Evolutionary conservation across 2,113 vertebrate genomes (phyloP), one percentile per base, ranked within the genome.

Genomic region (Vidua macroura): DNA sequence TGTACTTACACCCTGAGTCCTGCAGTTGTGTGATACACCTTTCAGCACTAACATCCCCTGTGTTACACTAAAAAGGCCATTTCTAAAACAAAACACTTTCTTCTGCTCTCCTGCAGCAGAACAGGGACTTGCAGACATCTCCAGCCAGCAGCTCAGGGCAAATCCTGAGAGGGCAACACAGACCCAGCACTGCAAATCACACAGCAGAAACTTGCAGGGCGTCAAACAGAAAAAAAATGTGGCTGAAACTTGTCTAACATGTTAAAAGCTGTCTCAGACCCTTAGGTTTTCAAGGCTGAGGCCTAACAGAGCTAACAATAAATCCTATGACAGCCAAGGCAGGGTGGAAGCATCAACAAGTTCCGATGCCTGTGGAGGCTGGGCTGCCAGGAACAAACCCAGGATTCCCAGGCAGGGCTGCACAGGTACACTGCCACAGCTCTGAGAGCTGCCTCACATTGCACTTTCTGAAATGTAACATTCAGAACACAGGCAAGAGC

Each of bases 331-430:
- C 3, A 28, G 35, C 15, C 31, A 73, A 25, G 35, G 51, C 39
- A 80, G 41, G 1, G 0, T 1, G 17, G 44, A 25, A 41, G 28
- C 48, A 53, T 30, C 7, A 0, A 28, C 27, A 24, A 13, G 48
- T 24, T 70, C 7, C 0, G 0, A 20, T 55, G 41, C 55, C 56
- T 25, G 16, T 11, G 30, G n/a, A 55, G 70, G n/a, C 48, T 31
- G 62, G 41, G n/a, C 41, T 62, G 55, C 35, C 63, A 48, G 41
- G 16, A 35, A 41, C n/a, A 76, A 49, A 6, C 3, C 30, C 31
- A 11, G 49, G 14, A 27, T 7, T 62, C 28, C 15, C 48, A 76
- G 48, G 41, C 39, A 46, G 52, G 43, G 20, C 33, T 49, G 48
- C 86, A 66, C 63, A 49, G 60, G 21, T 78, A 17, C 5, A n/a